These are phyloP conservation scores for Apis cerana DNA, from an alignment of 1,140 invertebrate species.

Conservation along the genomic window DNA sequence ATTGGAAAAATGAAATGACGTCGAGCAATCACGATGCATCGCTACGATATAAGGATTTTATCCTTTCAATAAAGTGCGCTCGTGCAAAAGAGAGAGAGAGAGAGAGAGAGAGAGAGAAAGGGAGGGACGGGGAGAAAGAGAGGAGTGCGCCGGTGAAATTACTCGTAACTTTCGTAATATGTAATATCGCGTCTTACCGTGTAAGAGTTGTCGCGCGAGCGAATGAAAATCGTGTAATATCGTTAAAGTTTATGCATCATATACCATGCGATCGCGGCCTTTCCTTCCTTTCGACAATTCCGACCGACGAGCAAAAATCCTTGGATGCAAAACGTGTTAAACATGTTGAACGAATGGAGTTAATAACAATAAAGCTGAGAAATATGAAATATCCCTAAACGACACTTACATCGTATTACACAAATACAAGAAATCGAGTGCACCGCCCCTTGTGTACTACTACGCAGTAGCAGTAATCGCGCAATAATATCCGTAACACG, in stretches of 20 bases:
- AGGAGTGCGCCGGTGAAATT: conserved; percentile 29
- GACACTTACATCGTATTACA: too few species aligned
- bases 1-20: conserved; percentile 66
- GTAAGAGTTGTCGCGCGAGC: conserved; percentile 12
- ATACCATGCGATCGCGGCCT: background rate
- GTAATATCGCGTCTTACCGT: conserved; percentile 34
- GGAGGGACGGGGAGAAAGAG: background rate
- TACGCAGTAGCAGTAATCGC: too few species aligned
- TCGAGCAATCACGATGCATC: conserved; percentile 62
- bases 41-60: conserved; percentile 63
- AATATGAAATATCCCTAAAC: too few species aligned
- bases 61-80: conserved; percentile 60
- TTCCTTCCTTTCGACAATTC: background rate
- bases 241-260: conserved; percentile 28
- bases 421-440: too few species aligned
- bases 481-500: too few species aligned
- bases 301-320: background rate
- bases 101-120: too few species aligned
- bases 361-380: too few species aligned
- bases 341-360: background rate
- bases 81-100: background rate
- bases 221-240: conserved; percentile 49
- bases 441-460: too few species aligned
- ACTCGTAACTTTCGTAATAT: conserved; percentile 56
- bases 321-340: background rate